Evolutionary conservation across 2,888 invertebrate species (phyloP), one percentile per base, ranked within the genome.

Genomic region (Tiphia femorata): DNA sequence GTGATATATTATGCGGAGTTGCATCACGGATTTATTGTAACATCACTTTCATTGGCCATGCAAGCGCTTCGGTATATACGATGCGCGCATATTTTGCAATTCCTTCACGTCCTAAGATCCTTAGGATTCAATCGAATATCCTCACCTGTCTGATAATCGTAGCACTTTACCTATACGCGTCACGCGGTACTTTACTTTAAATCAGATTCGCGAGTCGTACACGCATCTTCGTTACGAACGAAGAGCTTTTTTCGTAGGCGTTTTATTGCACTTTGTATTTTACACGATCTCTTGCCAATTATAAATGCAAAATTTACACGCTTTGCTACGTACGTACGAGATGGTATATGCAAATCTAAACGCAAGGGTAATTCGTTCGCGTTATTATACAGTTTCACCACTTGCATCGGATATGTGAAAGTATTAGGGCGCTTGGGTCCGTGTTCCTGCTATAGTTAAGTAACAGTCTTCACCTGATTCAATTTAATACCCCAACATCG

Each of bases 401-500:
- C 55, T 63, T 63, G 58, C 55, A 64, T 67, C 62, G 60, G 68
- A 70, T 71, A 66, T 70, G 67, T 64, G 66, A 68, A 67, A 64
- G 64, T 67, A 62, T 67, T 65, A 67, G 63, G 65, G 67, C 53
- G 52, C 58, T 59, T 64, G 66, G 64, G 58, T 54, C 62, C 70
- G 63, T 69, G 70, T 71, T 73, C 70, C 64, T 70, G 70, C 65
- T 65, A 63, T 66, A 69, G 75, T 79, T 79, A 67, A 63, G 76
- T 70, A 79, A 76, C 75, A 71, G 75, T 78, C 78, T 73, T 78
- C 77, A 72, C 75, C 75, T 77, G 81, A 81, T 81, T 80, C 78
- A 80, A 81, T 81, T 81, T 78, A 80, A 73, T 73, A 74, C 71
- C 64, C 75, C 72, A 72, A 74, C 77, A 80, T 78, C 80, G 80